Base-by-base conservation (phyloP, 2,113 vertebrate species). In the Mastomys natalensis region DNA sequence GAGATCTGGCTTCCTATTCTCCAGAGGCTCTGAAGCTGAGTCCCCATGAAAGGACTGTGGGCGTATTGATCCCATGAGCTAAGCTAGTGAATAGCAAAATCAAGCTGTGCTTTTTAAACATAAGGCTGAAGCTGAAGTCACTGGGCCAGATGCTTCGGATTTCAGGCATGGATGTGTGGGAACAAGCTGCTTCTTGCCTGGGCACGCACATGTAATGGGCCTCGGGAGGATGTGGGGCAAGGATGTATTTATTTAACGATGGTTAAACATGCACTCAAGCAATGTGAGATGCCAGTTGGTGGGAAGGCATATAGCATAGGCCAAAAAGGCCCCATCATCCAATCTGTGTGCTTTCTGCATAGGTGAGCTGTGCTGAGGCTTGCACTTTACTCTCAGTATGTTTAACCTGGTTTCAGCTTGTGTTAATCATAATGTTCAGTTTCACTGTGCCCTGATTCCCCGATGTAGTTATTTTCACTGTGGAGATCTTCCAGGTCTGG, bases 171-270 rank as follows among this genome's bases (percentile, higher is more conserved):
- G 91, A 84, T 88, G 89, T 93, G 62, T 93, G 48, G 31, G 68
- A 96, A 26, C 89, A 97, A 82, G 89, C 72, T 95, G 91, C 68
- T 93, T 95, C 84, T 95, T 94, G 91, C 77, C 45, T 89, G 91
- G 91, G 45, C 37, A 93, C 26, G 45, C 58, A 48, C 68, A 1
- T 64, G 93, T 74, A 68, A 78, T 89, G 48, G 95, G 94, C 43
- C 93, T 96, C 93, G n/a, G 77, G 89, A 89, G 91, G 51, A 43
- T 34, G 77, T 37, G 31, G 7, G 13, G 85, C 40, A 77, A 89
- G 89, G n/a, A 85, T 77, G 76, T 82, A 92, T 96, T 90, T 93
- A 78, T 93, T 88, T 95, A 96, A 73, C 0, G 0, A 45, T 91
- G 51, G 45, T 93, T 81, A 68, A 96, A 74, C 89, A 94, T 74